phyloP scores from a whole-genome alignment of 2,888 invertebrate species.

The Melipona bicolor region DNA sequence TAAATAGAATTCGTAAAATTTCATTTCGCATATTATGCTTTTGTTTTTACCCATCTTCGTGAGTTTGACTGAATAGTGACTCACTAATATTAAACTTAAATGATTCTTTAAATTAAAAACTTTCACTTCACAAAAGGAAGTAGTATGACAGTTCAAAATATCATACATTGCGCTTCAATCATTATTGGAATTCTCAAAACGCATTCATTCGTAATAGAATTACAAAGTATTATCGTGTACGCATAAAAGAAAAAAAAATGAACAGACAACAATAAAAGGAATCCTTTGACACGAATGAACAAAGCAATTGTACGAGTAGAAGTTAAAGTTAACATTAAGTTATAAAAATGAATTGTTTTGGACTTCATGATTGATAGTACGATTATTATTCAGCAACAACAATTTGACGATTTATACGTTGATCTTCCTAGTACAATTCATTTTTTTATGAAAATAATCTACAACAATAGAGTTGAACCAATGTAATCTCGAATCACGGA shows the following conservation, averaged over 20 bases:
- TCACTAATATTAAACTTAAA: conserved; percentile 55
- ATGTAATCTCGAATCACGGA: conserved; percentile 24
- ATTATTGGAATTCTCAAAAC: conserved; percentile 46
- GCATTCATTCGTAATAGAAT: conserved; percentile 53
- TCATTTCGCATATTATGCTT: conserved; percentile 4
- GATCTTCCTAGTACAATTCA: conserved; percentile 48
- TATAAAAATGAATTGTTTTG: conserved; percentile 52
- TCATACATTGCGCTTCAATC: conserved; percentile 34
- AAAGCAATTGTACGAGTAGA: conserved; percentile 49
- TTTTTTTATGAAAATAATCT: conserved; percentile 39
- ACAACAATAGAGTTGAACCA: conserved; percentile 48
- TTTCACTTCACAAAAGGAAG: conserved; percentile 29
- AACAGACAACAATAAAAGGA: conserved; percentile 49
- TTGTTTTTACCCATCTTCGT: neutral
- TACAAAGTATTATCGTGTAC: conserved; percentile 49
- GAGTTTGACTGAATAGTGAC: conserved; percentile 33
- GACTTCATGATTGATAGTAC: conserved; percentile 36
- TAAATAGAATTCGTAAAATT: conserved; percentile 49
- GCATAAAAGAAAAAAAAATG: conserved; percentile 42
- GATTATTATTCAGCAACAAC: conserved; percentile 36
- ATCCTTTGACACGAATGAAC: conserved; percentile 44
- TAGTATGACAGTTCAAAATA: conserved; percentile 40
- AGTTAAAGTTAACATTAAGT: conserved; percentile 34
- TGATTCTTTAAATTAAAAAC: conserved; percentile 58
- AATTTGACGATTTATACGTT: conserved; percentile 17